Evolutionary conservation across 2,888 invertebrate species (phyloP).

Genomic region (Pandemis corylana): DNA sequence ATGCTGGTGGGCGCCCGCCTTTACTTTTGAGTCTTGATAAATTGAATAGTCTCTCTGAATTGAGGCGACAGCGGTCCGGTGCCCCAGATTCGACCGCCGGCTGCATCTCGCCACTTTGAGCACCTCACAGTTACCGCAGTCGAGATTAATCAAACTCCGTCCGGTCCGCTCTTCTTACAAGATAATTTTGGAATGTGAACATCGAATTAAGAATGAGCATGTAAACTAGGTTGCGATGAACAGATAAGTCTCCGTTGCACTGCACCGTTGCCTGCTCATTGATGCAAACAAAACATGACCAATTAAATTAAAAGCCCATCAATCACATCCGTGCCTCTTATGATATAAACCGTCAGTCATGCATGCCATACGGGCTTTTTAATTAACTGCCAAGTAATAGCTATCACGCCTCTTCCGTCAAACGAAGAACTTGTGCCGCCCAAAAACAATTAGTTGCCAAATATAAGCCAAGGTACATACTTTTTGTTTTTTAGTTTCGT

Average conservation of each 20-base stretch:
- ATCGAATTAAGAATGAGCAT: slow-evolving; percentile 59
- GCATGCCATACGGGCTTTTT: slow-evolving; percentile 55
- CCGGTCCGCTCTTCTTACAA: slow-evolving; percentile 53
- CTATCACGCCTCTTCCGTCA: slow-evolving; percentile 58
- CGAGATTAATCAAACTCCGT: slow-evolving; percentile 59
- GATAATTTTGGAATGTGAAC: slow-evolving; percentile 52
- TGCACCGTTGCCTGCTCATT: slow-evolving; percentile 59
- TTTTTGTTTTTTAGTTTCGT: slow-evolving; percentile 50
- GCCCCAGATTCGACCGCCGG: slow-evolving; percentile 54
- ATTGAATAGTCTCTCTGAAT: slow-evolving; percentile 62
- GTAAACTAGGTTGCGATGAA: slow-evolving; percentile 58
- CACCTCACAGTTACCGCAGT: slow-evolving; percentile 52
- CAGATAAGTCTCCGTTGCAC: slow-evolving; percentile 56
- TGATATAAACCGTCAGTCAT: slow-evolving; percentile 61
- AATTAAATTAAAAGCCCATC: slow-evolving; percentile 65
- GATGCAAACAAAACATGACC: slow-evolving; percentile 62
- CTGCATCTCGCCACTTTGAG: slow-evolving; percentile 49
- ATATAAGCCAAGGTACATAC: slow-evolving; percentile 37
- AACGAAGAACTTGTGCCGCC: slow-evolving; percentile 53
- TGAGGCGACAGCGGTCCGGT: slow-evolving; percentile 53
- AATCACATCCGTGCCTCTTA: slow-evolving; percentile 59
- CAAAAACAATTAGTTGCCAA: slow-evolving; percentile 56
- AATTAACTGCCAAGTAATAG: slow-evolving; percentile 54
- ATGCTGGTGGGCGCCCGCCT: slow-evolving; percentile 48
- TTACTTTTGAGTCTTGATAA: slow-evolving; percentile 59